Evolutionary conservation across 2,888 invertebrate species (phyloP), one percentile per base, ranked within the genome.

Genomic region (Antitype chi): DNA sequence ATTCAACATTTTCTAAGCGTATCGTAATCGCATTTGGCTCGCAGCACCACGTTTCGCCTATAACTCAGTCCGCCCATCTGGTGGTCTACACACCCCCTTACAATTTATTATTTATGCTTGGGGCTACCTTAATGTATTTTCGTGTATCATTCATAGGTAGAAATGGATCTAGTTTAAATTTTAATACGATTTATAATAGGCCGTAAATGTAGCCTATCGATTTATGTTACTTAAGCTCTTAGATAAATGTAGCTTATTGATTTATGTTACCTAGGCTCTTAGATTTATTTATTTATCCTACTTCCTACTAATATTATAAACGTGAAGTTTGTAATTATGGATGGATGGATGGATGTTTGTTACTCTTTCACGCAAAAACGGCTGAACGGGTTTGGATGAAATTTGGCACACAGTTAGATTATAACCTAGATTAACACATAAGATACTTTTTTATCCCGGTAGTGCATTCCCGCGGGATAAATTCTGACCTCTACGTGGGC

Each of bases 31-130:
- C 70, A 76, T 85, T 85, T 82, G 60, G 77, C 71, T 57, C 62
- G 60, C 53, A 74, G 81, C 66, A 7, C 81, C 82, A 82, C 82
- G 77, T 82, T 82, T 49, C 55, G 32, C 52, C 66, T n/a, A 82
- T 85, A 82, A 82, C 72, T 82, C 85, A 85, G 43, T 43, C 71
- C 63, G n/a, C 59, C 74, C 85, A 84, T 47, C 32, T 67, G 74
- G 23, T 55, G 63, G 57, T 64, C 69, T 62, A 32, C 62, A 85
- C 82, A 82, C 82, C 68, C 85, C 82, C 49, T 72, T 57, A 60
- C 32, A 63, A 82, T 82, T 63, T 82, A 82, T 82, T 82, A 82
- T 82, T 82, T 73, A 85, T 67, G 55, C 59, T 67, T 28, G 28
- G 55, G 70, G 9, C 32, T 82, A 57, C 70, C 49, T 28, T 70